These are phyloP conservation scores for Lasioglossum calceatum DNA, from an alignment of 2,888 invertebrate genomes.

Conservation along the genomic window DNA sequence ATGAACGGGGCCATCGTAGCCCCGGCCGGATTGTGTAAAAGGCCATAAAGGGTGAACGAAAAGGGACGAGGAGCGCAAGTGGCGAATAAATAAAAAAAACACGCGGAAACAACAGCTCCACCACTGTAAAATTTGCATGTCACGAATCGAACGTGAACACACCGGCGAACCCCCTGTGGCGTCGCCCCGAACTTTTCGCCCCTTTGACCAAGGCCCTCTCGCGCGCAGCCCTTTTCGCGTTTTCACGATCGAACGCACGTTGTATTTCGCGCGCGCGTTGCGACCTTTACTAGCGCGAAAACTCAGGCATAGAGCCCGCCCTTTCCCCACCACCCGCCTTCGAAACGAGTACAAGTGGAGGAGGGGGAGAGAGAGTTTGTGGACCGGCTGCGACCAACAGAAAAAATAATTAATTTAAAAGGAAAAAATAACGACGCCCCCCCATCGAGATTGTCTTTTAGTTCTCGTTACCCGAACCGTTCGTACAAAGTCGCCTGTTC, in stretches of 20 bases:
- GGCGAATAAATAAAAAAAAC: conserved; percentile 44
- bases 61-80: conserved; percentile 42
- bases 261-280: conserved; percentile 66
- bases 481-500: background rate
- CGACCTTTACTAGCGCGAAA: conserved; percentile 63
- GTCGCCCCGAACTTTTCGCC: conserved; percentile 31
- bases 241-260: conserved; percentile 55
- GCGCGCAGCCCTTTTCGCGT: conserved; percentile 18
- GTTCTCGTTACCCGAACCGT: background rate
- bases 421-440: background rate
- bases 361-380: background rate
- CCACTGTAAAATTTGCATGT: conserved; percentile 64
- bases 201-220: conserved; percentile 9
- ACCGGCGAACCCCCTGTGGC: conserved; percentile 34
- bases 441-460: background rate
- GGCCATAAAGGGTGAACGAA: conserved; percentile 12
- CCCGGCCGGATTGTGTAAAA: background rate
- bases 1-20: background rate
- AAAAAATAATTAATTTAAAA: conserved; percentile 30
- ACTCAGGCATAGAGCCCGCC: background rate
- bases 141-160: conserved; percentile 59
- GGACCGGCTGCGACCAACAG: conserved; percentile 22
- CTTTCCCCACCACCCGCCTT: background rate
- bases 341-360: background rate
- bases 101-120: conserved; percentile 20